Percentiles rank a stretch among this genome's conserved stretches.
These are phyloP conservation scores for Serrognathus titanus DNA, from an alignment of 2,888 invertebrate species.

Conservation along the genomic window DNA sequence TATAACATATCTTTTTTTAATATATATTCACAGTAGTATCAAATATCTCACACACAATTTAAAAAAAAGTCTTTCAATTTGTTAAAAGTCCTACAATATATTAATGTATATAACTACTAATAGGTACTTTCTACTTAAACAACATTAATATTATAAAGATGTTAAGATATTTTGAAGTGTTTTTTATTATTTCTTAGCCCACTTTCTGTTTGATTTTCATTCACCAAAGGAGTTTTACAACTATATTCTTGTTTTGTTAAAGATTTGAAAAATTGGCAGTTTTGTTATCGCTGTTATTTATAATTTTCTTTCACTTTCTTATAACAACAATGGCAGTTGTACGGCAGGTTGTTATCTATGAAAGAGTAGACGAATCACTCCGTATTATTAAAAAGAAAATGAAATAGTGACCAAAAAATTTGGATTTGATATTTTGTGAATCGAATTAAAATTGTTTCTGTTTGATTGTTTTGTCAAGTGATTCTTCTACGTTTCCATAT, in stretches of 20 bases:
- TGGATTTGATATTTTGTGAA: not conserved
- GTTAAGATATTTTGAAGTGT: constrained; percentile 23
- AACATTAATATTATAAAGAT: constrained; percentile 28
- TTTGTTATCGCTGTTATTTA: constrained; percentile 21
- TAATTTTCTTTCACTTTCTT: constrained; percentile 8
- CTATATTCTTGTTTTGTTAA: not conserved
- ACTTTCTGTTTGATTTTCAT: constrained; percentile 15
- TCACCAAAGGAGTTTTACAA: not conserved
- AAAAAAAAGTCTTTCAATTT: constrained; percentile 46
- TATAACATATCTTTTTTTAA: constrained; percentile 13
- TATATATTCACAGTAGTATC: constrained; percentile 33
- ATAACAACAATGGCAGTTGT: constrained; percentile 29
- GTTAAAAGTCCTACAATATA: constrained; percentile 42
- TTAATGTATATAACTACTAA: constrained; percentile 25
- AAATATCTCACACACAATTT: constrained; percentile 42
- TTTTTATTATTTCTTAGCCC: constrained; percentile 16
- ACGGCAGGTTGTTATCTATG: constrained; percentile 21
- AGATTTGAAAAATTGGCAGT: constrained; percentile 22
- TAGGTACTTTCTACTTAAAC: constrained; percentile 33
- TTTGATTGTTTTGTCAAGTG: not conserved
- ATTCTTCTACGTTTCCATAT: not conserved
- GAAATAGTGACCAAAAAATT: too few relatives aligned
- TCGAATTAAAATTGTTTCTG: not conserved
- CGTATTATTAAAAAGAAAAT: too few relatives aligned
- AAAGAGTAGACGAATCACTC: not conserved